phyloP scores from a whole-genome alignment of 1,140 invertebrate species.

The Drosophila setifemur region DNA sequence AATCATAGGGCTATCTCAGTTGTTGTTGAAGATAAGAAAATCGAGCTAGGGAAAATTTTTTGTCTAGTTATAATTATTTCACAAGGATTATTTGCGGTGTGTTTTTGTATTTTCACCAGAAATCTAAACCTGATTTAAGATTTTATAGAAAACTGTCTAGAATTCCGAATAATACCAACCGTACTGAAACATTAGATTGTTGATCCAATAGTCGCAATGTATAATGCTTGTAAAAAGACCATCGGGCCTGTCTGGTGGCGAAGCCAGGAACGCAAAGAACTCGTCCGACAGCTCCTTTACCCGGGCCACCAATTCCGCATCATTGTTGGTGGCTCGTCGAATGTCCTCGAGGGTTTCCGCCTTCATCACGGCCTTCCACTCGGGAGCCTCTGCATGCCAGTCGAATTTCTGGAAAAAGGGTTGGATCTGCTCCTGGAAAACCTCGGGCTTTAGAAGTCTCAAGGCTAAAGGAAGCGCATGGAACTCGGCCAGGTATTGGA shows the following conservation, averaged over 20 bases:
- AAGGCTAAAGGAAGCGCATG: conserved; percentile 85
- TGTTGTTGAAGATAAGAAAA: too few species aligned
- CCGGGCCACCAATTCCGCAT: conserved; percentile 20
- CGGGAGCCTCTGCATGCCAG: conserved; percentile 57
- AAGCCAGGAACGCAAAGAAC: conserved; percentile 51
- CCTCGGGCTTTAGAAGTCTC: conserved; percentile 83
- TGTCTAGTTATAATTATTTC: too few species aligned
- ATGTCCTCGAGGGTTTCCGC: conserved; percentile 53
- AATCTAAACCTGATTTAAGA: too few species aligned
- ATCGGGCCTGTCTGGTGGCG: conserved; percentile 24
- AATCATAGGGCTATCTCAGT: too few species aligned
- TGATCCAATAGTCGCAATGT: conserved; percentile 86
- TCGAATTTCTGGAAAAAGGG: conserved; percentile 77
- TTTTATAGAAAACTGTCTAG: too few species aligned
- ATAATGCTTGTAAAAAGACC: conserved; percentile 83
- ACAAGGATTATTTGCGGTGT: too few species aligned
- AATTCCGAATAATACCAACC: conserved; percentile 52
- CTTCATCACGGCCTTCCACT: conserved; percentile 54
- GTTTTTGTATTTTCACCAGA: too few species aligned
- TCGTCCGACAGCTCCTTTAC: conserved; percentile 32
- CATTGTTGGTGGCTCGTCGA: conserved; percentile 39
- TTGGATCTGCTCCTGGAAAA: conserved; percentile 82
- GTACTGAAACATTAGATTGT: conserved; percentile 85
- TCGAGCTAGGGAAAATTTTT: too few species aligned
- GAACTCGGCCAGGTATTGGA: conserved; percentile 84